These are phyloP conservation scores for Amphimedon queenslandica DNA, from an alignment of 37 sponge, comb jelly and placozoan species.

Conservation along the genomic window DNA sequence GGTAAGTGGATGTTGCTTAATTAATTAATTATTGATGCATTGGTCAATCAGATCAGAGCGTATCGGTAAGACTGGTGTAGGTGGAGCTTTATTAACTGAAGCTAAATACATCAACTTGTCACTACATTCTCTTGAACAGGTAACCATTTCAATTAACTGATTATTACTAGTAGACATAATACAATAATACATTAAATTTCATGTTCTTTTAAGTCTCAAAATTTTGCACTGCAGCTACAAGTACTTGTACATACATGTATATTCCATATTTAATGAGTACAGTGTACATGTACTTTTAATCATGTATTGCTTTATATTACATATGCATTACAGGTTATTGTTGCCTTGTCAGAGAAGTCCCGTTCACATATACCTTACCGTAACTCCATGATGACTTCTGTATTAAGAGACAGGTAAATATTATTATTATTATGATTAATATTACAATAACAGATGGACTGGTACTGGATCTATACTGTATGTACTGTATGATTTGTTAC, in stretches of 20 bases:
- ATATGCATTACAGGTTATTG: constrained; percentile 82
- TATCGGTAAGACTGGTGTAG: constrained; percentile 85
- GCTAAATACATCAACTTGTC: constrained; percentile 98
- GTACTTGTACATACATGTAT: neutral
- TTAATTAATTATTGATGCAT: neutral
- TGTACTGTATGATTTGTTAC: neutral
- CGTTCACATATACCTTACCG: constrained; percentile 94
- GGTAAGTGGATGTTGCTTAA: constrained; percentile 37
- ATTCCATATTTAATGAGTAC: neutral
- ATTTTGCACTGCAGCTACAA: neutral
- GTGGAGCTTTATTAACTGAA: constrained; percentile 85
- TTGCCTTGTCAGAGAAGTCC: constrained; percentile 93
- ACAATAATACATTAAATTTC: neutral
- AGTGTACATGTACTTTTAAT: too few species aligned
- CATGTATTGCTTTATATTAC: too few species aligned
- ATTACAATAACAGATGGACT: neutral
- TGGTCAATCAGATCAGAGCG: constrained; percentile 81
- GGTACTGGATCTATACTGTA: too few species aligned
- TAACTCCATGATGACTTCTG: constrained; percentile 99
- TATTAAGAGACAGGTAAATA: constrained; percentile 91
- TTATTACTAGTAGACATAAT: neutral
- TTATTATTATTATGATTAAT: neutral
- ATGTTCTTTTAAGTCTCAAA: neutral
- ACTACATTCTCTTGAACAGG: constrained; percentile 92
- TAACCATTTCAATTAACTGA: constrained; percentile 4